Evolutionary conservation across 2,113 vertebrate species (phyloP).

Genomic region (Narcine bancroftii): DNA sequence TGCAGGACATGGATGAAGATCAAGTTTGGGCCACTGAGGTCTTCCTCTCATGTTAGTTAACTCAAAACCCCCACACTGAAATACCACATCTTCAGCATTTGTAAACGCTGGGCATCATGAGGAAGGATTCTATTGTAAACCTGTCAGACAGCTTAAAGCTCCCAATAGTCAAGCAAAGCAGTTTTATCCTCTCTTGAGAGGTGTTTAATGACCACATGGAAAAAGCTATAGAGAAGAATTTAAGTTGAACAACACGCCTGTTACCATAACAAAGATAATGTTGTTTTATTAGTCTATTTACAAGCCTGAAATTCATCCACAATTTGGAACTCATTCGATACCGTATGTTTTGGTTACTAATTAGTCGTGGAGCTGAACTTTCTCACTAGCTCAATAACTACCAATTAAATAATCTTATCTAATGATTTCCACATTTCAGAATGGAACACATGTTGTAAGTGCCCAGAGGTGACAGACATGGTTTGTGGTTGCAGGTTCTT

Average conservation of each 20-base stretch:
- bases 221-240: slow-evolving; percentile 28
- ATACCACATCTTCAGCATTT: slow-evolving; percentile 1
- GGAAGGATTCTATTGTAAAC: neutral
- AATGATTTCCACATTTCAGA: slow-evolving; percentile 31
- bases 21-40: neutral
- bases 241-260: slow-evolving; percentile 20
- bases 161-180: neutral
- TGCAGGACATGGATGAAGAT: neutral
- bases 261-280: slow-evolving; percentile 32
- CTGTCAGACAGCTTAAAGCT: slow-evolving; percentile 13
- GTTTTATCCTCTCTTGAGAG: slow-evolving; percentile 30
- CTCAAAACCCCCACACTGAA: neutral
- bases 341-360: slow-evolving; percentile 30
- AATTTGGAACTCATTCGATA: slow-evolving; percentile 3
- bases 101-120: neutral
- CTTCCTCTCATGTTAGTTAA: neutral
- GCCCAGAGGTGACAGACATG: neutral
- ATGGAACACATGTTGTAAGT: neutral
- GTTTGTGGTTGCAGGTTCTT: neutral
- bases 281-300: slow-evolving; percentile 33
- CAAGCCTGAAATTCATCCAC: slow-evolving; percentile 12
- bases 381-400: slow-evolving; percentile 20
- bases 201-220: slow-evolving; percentile 29
- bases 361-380: neutral
- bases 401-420: slow-evolving; percentile 36